Evolutionary conservation across 2,888 invertebrate species (phyloP).

Genomic region (Priocnemis perturbator): DNA sequence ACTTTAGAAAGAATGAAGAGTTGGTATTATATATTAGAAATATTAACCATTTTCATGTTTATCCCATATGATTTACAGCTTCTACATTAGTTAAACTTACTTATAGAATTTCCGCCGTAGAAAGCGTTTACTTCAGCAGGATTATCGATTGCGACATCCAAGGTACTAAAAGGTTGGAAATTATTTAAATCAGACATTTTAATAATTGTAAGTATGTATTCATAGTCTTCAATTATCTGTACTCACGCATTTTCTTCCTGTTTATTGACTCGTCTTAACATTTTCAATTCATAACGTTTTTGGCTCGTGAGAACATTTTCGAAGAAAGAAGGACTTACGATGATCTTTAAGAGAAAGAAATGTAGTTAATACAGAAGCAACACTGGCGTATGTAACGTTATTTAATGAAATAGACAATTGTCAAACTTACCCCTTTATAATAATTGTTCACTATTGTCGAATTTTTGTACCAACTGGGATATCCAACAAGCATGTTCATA

Average conservation of each 20-base stretch:
- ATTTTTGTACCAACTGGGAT: constrained; percentile 78
- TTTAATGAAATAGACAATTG: neutral
- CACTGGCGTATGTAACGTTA: neutral
- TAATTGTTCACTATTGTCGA: constrained; percentile 75
- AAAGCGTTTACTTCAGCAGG: constrained; percentile 1
- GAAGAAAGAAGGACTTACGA: constrained; percentile 28
- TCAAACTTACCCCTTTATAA: constrained; percentile 75
- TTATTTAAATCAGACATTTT: no score
- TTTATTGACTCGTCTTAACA: constrained; percentile 2
- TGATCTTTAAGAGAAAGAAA: constrained; percentile 25
- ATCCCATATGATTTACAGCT: no score
- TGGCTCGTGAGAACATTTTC: constrained; percentile 33
- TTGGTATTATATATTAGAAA: constrained; percentile 7
- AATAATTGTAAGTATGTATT: no score
- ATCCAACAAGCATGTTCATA: constrained; percentile 77
- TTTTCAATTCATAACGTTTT: constrained; percentile 16
- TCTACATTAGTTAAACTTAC: no score
- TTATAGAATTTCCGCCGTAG: neutral
- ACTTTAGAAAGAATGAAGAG: constrained; percentile 56
- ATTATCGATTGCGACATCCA: neutral
- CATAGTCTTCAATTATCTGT: no score
- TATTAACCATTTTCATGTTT: no score
- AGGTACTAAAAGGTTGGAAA: neutral
- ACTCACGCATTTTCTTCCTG: neutral
- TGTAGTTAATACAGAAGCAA: neutral